Evolutionary conservation across 2,888 invertebrate species (phyloP), one percentile per base, ranked within the genome.

Genomic region (Eumacrocentrus americanus): DNA sequence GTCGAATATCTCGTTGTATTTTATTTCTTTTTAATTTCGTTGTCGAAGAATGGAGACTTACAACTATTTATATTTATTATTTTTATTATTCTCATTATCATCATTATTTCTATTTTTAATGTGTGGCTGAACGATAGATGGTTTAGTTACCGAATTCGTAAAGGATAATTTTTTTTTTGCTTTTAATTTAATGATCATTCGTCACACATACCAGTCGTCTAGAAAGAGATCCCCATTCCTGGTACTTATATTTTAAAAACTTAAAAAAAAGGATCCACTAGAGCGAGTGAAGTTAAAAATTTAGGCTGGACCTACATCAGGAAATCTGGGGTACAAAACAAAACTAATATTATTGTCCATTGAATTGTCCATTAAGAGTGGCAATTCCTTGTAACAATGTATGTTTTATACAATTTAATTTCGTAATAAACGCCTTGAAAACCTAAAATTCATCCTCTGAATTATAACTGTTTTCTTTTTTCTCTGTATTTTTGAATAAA

Each of bases 351-450:
- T 61, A 72, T 70, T 71, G 70, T 73, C 69, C 69, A 67, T 71
- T 72, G 65, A 68, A 72, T 72, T 77, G 72, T 77, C 74, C 67
- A 75, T 70, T 70, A 65, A 69, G 67, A 61, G 68, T 71, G 67
- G 69, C 64, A 66, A 70, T 75, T 70, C 67, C 77, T 75, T 75
- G 71, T 75, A 78, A 73, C 67, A 68, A 74, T 76, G 74, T 77
- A 76, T 67, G 74, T 79, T 80, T 80, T 79, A 76, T 79, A 80
- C 70, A 66, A 76, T 77, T 74, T n/a, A 74, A 76, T 78, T 78
- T 79, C 72, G 71, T 79, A 78, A 79, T 79, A 76, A 72, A 75
- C 67, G 71, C 66, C 66, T 72, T 74, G 60, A 64, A 74, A 78
- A 72, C 68, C 48, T 29, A 12, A 53, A 65, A 70, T 57, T 46